Evolutionary conservation across 2,797 vertebrate species (phyloP).

Genomic region (Channallabes apus): DNA sequence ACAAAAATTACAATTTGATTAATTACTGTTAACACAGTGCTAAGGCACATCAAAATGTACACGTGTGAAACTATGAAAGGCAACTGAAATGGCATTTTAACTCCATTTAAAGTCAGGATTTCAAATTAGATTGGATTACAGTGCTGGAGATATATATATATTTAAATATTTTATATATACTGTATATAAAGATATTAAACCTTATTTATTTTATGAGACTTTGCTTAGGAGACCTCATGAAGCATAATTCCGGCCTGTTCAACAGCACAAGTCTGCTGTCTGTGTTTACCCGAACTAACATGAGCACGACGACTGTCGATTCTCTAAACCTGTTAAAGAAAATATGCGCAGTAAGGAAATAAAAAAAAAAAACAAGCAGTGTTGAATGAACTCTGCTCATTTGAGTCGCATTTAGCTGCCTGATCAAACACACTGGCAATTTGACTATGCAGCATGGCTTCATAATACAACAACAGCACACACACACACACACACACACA

Average conservation of each 20-base stretch:
- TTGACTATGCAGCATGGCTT: background rate
- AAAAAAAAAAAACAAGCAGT: background rate
- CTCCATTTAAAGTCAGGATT: background rate
- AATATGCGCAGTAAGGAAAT: background rate
- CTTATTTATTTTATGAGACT: too few species aligned
- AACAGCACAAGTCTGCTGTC: background rate
- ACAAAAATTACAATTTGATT: background rate
- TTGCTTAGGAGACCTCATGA: background rate
- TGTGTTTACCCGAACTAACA: background rate
- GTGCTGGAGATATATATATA: background rate
- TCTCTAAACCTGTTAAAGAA: background rate
- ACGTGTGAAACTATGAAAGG: background rate
- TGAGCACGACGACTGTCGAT: background rate
- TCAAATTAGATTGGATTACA: background rate
- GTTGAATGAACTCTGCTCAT: conserved; percentile 8
- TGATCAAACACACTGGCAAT: conserved; percentile 8
- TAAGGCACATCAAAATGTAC: background rate
- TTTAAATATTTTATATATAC: too few species aligned
- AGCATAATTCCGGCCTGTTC: background rate
- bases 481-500: conserved; percentile 35
- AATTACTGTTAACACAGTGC: background rate
- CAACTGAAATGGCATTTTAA: background rate
- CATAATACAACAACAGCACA: background rate
- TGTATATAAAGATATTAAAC: too few species aligned
- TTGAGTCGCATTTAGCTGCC: conserved; percentile 14